Evolutionary conservation across 2,888 invertebrate species (phyloP).

Genomic region (Entomobrya multifasciata): DNA sequence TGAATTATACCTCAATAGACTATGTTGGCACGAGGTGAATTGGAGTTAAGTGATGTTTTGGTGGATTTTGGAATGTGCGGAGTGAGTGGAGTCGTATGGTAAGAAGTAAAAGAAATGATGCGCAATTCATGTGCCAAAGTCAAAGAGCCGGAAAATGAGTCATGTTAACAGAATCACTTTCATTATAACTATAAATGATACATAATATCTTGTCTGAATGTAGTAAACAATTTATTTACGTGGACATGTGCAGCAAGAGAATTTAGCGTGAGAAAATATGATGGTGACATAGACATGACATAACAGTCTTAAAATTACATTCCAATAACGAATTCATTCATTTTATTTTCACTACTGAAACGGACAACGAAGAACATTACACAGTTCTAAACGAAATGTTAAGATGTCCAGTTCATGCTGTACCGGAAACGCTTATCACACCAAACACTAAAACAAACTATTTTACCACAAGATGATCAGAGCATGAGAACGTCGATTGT

Average conservation of each 20-base stretch:
- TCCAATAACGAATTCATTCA: constrained; percentile 21
- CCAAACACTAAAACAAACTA: neutral
- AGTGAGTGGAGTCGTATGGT: neutral
- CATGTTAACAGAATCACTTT: neutral
- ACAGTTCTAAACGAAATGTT: too few species aligned
- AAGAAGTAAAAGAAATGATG: neutral
- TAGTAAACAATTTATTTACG: too few species aligned
- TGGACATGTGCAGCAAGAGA: neutral
- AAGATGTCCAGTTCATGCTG: too few species aligned
- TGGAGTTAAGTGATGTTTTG: neutral
- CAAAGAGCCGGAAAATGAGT: constrained; percentile 57
- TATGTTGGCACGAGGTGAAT: neutral
- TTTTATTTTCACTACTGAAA: too few species aligned
- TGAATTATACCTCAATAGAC: neutral
- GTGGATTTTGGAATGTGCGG: neutral
- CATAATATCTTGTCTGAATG: neutral
- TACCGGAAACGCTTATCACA: constrained; percentile 62
- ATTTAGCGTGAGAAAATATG: neutral
- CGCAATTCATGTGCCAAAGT: constrained; percentile 34
- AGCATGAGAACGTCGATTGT: neutral
- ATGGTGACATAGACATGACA: neutral
- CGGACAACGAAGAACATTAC: too few species aligned
- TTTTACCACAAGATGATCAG: neutral
- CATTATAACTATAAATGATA: neutral
- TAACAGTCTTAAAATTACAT: too few species aligned